phyloP scores from a whole-genome alignment of 1,140 invertebrate species.

The Sinonovacula constricta region DNA sequence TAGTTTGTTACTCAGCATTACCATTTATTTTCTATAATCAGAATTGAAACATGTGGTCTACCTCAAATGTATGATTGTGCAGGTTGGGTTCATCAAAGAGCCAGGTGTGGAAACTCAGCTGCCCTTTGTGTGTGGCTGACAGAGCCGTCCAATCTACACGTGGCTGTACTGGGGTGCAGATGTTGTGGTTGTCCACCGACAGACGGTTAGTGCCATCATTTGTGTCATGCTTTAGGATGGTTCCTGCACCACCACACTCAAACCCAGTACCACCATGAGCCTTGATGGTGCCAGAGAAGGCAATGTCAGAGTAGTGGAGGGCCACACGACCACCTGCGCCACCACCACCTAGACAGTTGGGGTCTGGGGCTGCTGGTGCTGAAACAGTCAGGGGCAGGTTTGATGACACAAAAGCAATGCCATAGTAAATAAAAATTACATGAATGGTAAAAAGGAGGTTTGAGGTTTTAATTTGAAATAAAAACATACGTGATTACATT shows the following conservation, averaged over 20 bases:
- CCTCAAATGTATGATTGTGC: slow-evolving; percentile 51
- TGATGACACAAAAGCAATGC: too few relatives aligned
- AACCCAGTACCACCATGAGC: slow-evolving; percentile 60
- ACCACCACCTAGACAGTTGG: slow-evolving; percentile 64
- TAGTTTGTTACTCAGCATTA: too few relatives aligned
- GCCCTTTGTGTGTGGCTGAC: slow-evolving; percentile 55
- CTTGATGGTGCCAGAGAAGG: slow-evolving; percentile 53
- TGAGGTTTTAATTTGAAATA: too few relatives aligned
- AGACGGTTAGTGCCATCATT: slow-evolving; percentile 52
- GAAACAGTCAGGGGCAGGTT: too few relatives aligned
- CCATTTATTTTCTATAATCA: too few relatives aligned
- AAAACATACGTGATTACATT: too few relatives aligned
- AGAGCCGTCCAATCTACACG: slow-evolving; percentile 60
- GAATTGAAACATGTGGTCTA: too few relatives aligned
- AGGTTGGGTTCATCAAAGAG: slow-evolving; percentile 58
- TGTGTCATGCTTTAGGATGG: slow-evolving; percentile 52
- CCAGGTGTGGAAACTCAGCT: slow-evolving; percentile 69
- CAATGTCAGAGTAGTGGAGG: slow-evolving; percentile 56
- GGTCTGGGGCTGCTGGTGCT: slow-evolving; percentile 23
- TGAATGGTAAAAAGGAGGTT: too few relatives aligned
- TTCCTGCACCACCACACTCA: slow-evolving; percentile 71
- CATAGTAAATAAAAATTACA: too few relatives aligned
- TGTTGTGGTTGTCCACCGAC: slow-evolving; percentile 61
- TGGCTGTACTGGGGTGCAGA: slow-evolving; percentile 55
- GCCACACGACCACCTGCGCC: slow-evolving; percentile 66